Evolutionary conservation across 2,888 invertebrate species (phyloP), one percentile per base, ranked within the genome.

Genomic region (Papilio protenor): DNA sequence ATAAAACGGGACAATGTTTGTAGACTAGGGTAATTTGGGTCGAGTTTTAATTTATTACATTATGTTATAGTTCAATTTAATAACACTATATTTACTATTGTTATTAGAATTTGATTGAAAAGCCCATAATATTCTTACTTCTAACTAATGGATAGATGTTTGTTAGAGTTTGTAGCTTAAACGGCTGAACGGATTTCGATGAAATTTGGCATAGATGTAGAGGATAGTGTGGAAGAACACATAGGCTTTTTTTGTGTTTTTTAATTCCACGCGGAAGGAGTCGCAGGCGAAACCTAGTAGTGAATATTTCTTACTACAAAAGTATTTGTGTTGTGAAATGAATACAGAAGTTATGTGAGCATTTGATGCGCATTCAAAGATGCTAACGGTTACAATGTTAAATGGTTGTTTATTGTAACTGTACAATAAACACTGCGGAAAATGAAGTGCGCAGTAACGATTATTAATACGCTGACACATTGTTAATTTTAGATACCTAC

Each of bases 381-480:
- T 45, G 45, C 45, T 45, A 69, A 69, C 66, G 66, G 45, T 45
- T 69, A 69, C 66, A 69, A 69, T 69, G 66, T 69, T 11, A 18
- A 52, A 71, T 23, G 16, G 10, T 52, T 71, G 70, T 76, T 71
- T 76, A 23, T 69, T 33, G 14, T 59, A 66, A 71, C 71, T 47
- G 76, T 52, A 52, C 18, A 23, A 69, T 45, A 52, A 52, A 72
- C 55, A 33, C 18, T 66, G n/a, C 69, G 69, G 69, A 59, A 75
- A 75, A 61, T 61, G 23, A 52, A 75, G 27, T 77, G 75, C 74
- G 61, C 74, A 77, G 74, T 71, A 40, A 71, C 23, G 45, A 75
- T 75, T 49, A 77, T 75, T 61, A 75, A 71, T 77, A 75, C 70
- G 76, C 75, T 75, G 75, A 75, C 75, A 75, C 77, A 73, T 77